Evolutionary conservation across 2,797 vertebrate genomes (phyloP).

Genomic region (Hippoglossus hippoglossus): DNA sequence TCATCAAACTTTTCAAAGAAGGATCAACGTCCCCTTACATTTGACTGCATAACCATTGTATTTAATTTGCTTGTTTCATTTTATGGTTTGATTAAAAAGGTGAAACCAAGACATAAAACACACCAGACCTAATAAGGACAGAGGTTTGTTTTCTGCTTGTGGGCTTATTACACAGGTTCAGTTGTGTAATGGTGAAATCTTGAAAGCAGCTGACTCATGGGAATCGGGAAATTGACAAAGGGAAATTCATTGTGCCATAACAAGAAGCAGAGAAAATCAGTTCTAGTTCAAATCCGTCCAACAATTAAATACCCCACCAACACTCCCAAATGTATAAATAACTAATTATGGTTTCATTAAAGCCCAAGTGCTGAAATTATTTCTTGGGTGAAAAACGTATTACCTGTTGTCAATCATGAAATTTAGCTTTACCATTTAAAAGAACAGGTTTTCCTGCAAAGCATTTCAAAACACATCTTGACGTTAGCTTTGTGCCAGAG

Average conservation of each 20-base stretch:
- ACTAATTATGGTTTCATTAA: too few species aligned
- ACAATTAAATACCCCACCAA: neutral
- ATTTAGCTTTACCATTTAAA: too few species aligned
- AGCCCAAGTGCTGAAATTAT: too few species aligned
- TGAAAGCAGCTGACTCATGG: neutral
- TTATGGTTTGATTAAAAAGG: neutral
- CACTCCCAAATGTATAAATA: neutral
- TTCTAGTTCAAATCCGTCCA: neutral
- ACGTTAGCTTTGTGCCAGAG: too few species aligned
- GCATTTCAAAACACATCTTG: too few species aligned
- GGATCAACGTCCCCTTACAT: too few species aligned
- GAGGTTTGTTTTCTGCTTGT: neutral
- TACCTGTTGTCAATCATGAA: too few species aligned
- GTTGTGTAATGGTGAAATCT: neutral
- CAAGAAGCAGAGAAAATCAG: neutral
- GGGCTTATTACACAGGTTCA: neutral
- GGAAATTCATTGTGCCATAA: neutral
- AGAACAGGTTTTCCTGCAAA: too few species aligned
- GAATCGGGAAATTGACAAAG: neutral
- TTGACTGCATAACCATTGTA: too few species aligned
- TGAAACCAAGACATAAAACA: neutral
- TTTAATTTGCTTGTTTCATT: neutral
- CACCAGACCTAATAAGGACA: too few species aligned
- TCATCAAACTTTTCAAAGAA: too few species aligned
- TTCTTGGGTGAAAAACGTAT: too few species aligned